Percentiles rank a stretch among this genome's conserved stretches.
phyloP scores from a whole-genome alignment of 2,888 invertebrate genomes.

The Seira musarum region DNA sequence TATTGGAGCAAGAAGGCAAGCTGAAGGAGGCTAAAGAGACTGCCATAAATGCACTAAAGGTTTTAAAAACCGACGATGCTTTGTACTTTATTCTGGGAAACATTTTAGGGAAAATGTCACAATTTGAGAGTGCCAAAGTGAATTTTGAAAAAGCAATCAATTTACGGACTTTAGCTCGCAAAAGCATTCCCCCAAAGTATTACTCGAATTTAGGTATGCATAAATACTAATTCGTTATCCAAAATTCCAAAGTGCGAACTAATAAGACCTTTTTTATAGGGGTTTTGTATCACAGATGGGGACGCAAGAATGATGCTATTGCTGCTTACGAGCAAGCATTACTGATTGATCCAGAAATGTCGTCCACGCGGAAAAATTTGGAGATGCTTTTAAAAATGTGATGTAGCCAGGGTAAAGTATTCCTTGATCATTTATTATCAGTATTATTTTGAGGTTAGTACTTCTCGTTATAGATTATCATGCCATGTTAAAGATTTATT shows the following conservation, averaged over 20 bases:
- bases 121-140: slow-evolving; percentile 85
- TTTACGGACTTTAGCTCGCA: slow-evolving; percentile 71
- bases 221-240: background rate
- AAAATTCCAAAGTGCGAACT: no score
- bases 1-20: slow-evolving; percentile 84
- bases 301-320: slow-evolving; percentile 82
- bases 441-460: background rate
- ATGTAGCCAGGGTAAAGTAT: background rate
- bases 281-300: slow-evolving; percentile 95
- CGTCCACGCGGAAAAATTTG: slow-evolving; percentile 82
- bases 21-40: slow-evolving; percentile 81
- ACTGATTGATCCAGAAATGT: slow-evolving; percentile 80
- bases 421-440: background rate
- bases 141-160: slow-evolving; percentile 85
- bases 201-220: slow-evolving; percentile 88
- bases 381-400: slow-evolving; percentile 61
- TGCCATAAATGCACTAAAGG: slow-evolving; percentile 80
- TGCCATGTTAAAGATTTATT: slow-evolving; percentile 14
- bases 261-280: slow-evolving; percentile 74
- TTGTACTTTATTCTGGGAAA: slow-evolving; percentile 92
- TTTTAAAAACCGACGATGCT: slow-evolving; percentile 83
- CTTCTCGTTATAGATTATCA: no score
- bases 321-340: slow-evolving; percentile 84
- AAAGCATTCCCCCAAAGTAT: slow-evolving; percentile 80
- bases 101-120: slow-evolving; percentile 86